Percentiles rank a stretch among this genome's conserved stretches.
These are phyloP conservation scores for Autographa gamma DNA, from an alignment of 2,888 invertebrate species.

Conservation along the genomic window DNA sequence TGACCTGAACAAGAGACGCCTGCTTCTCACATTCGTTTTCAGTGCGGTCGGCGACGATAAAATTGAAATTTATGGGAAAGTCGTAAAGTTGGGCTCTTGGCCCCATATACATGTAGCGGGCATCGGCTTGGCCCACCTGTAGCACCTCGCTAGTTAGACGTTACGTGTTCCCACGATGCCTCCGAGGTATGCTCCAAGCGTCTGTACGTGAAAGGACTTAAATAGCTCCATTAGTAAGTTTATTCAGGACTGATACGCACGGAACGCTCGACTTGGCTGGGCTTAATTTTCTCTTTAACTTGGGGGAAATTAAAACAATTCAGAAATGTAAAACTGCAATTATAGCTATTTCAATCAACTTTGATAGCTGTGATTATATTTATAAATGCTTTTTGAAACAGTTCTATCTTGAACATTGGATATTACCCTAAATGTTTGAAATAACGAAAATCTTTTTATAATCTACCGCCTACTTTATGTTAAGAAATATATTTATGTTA, in stretches of 20 bases:
- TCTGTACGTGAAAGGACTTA: slow-evolving; percentile 68
- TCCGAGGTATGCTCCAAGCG: slow-evolving; percentile 61
- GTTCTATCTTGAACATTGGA: neutral
- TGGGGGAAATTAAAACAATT: slow-evolving; percentile 21
- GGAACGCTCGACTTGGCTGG: slow-evolving; percentile 18
- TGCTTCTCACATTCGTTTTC: slow-evolving; percentile 57
- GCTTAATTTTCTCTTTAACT: slow-evolving; percentile 6
- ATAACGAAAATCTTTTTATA: neutral
- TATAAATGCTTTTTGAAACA: neutral
- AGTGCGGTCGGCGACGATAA: slow-evolving; percentile 63
- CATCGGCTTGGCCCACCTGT: slow-evolving; percentile 70
- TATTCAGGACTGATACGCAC: slow-evolving; percentile 64
- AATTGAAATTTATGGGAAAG: slow-evolving; percentile 67
- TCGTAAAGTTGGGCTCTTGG: slow-evolving; percentile 65
- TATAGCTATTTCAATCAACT: slow-evolving; percentile 1
- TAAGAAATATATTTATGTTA: neutral
- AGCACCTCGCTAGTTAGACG: slow-evolving; percentile 61
- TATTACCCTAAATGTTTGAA: neutral
- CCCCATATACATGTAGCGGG: slow-evolving; percentile 52
- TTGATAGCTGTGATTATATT: neutral
- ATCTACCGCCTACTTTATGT: neutral
- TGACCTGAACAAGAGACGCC: slow-evolving; percentile 40
- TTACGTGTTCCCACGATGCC: slow-evolving; percentile 56
- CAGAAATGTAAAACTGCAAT: slow-evolving; percentile 13
- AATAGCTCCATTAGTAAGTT: slow-evolving; percentile 69